Base-by-base conservation (phyloP, 2,888 invertebrate genomes). In the Pterobdella sp. region DNA sequence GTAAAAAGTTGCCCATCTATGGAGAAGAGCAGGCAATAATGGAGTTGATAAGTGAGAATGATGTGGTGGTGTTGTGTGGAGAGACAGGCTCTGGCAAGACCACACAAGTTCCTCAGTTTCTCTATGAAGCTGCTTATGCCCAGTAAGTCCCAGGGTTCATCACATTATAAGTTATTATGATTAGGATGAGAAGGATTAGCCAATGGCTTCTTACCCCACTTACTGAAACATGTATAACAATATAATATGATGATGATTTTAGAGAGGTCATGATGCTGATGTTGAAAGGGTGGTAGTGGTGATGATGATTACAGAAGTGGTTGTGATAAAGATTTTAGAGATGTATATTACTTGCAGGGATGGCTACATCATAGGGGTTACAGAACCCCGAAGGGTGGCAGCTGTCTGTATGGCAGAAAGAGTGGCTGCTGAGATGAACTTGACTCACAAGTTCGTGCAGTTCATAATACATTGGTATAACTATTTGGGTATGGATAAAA, bases 51-150 rank as follows among this genome's bases (percentile, higher is more conserved):
- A 91, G 91, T 83, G 94, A 95, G 78, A 93, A 96, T 85, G 87
- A 89, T 34, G 84, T 85, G 69, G 90, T 94, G 32, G 81, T 85
- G 34, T 78, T 87, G 29, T 87, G 85, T 79, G 97, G 97, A 73
- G 95, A 94, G 87, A 97, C 96, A 34, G 94, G 95, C 0, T 91
- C 91, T 77, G 97, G 97, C 22, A 98, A 98, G 87, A 98, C 98
- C 0, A 99, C 98, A 0, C 98, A 98, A 85, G 89, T 99, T 14
- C 98, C 98, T 0, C 98, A 98, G 84, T 98, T 98, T 81, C 87
- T 98, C 0, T 97, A 94, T 80, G 98, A 99, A 86, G 94, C 94
- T 0, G 97, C 94, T 0, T 97, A 93, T 82, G 90, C 94, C 0
- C 80, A 68, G 75, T 75, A 18, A 69, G 74, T 72, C 18, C 18